These are phyloP conservation scores for Phenacoccus solenopsis DNA, from an alignment of 1,140 invertebrate genomes.

Conservation along the genomic window DNA sequence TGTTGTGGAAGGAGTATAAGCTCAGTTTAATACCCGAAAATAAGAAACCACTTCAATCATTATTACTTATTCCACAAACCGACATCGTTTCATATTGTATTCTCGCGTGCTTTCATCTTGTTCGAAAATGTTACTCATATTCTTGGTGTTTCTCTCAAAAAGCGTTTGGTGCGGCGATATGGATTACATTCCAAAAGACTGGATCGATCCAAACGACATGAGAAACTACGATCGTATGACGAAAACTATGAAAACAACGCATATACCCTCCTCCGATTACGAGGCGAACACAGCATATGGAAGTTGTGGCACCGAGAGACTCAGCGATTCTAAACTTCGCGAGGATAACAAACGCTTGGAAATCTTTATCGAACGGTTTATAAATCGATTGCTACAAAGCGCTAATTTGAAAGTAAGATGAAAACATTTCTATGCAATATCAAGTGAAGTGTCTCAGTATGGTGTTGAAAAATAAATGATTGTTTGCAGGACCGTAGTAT, in stretches of 20 bases:
- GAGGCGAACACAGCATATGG: not conserved
- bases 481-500: not conserved
- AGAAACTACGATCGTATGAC: not conserved
- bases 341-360: not conserved
- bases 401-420: not conserved
- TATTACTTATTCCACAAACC: no score
- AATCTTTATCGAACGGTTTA: not conserved
- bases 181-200: not conserved
- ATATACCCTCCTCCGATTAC: not conserved
- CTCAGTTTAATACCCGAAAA: no score
- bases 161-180: no score
- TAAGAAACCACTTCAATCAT: no score
- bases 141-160: no score
- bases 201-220: not conserved
- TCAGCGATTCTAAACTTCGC: not conserved
- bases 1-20: no score
- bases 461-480: not conserved
- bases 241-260: not conserved
- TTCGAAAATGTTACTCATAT: no score
- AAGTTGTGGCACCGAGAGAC: not conserved
- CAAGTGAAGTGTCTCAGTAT: not conserved
- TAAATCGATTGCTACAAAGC: not conserved
- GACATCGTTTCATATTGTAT: no score
- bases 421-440: not conserved
- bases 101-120: no score